Evolutionary conservation across 2,888 invertebrate species (phyloP).

Genomic region (Syrista parreyssii): DNA sequence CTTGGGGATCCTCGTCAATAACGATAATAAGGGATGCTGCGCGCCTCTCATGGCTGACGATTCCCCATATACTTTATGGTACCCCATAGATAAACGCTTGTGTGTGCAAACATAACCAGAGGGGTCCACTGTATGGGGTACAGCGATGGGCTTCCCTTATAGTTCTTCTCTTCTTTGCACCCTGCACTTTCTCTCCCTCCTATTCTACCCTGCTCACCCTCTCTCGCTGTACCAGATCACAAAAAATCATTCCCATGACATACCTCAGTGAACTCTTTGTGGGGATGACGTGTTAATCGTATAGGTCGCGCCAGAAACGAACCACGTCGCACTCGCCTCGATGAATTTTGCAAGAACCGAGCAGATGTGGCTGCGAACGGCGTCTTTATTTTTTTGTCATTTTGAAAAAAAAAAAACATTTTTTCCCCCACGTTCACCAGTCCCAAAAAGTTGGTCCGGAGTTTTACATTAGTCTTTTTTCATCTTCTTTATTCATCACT

Average conservation of each 20-base stretch:
- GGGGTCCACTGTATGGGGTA: constrained; percentile 26
- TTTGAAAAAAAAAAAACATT: not conserved
- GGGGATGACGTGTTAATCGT: constrained; percentile 57
- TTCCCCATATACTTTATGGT: constrained; percentile 36
- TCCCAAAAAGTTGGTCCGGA: not conserved
- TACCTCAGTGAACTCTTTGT: constrained; percentile 50
- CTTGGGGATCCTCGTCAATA: not conserved
- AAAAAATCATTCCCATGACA: constrained; percentile 53
- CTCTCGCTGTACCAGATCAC: constrained; percentile 11
- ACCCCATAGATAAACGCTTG: constrained; percentile 48
- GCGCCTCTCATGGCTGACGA: not conserved
- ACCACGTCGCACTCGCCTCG: constrained; percentile 5
- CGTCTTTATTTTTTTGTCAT: not conserved
- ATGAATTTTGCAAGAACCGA: constrained; percentile 21
- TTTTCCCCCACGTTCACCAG: not conserved
- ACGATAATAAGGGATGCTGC: not conserved
- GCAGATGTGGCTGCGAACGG: constrained; percentile 13
- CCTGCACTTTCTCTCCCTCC: not conserved
- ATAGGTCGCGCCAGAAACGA: constrained; percentile 35
- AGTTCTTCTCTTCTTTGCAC: not conserved
- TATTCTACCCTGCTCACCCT: not conserved
- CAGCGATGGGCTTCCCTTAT: constrained; percentile 19
- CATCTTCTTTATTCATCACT: not conserved
- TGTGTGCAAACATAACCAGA: constrained; percentile 53
- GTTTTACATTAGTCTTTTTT: not conserved